phyloP scores from a whole-genome alignment of 2,797 vertebrate genomes.

The Selene dorsalis region DNA sequence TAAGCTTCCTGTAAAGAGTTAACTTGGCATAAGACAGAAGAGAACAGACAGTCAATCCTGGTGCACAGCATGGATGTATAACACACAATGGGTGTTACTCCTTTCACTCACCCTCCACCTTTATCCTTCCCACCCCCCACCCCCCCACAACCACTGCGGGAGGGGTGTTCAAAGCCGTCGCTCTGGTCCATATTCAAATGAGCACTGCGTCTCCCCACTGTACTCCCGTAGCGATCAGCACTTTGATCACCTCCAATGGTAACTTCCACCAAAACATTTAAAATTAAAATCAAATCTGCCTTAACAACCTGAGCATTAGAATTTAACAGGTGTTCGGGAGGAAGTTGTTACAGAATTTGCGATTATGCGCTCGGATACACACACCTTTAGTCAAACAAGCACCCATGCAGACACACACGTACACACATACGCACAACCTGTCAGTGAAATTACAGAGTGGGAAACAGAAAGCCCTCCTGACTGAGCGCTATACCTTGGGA shows the following conservation, averaged over 20 bases:
- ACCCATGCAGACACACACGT: constrained; percentile 36
- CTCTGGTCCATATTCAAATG: constrained; percentile 83
- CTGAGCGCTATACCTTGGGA: constrained; percentile 81
- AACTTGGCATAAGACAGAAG: constrained; percentile 59
- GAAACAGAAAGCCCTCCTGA: constrained; percentile 80
- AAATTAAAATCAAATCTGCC: constrained; percentile 85
- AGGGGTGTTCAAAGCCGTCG: constrained; percentile 81
- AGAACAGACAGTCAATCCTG: constrained; percentile 59
- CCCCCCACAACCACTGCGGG: constrained; percentile 57
- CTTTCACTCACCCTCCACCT: constrained; percentile 59
- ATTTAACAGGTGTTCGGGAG: constrained; percentile 84
- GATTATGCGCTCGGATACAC: constrained; percentile 77
- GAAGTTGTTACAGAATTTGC: constrained; percentile 85
- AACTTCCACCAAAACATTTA: constrained; percentile 83
- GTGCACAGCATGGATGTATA: constrained; percentile 65
- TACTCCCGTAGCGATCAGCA: constrained; percentile 77
- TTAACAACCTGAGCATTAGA: constrained; percentile 83
- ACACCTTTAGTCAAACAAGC: constrained; percentile 66
- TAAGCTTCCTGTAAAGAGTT: constrained; percentile 53
- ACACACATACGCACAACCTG: constrained; percentile 64
- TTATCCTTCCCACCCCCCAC: constrained; percentile 15
- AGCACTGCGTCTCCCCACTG: constrained; percentile 65
- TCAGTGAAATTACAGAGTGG: constrained; percentile 82
- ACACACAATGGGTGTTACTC: constrained; percentile 78
- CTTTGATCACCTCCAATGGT: constrained; percentile 81